A percentile compares a stretch with the other conserved stretches of the same genome.
phyloP scores from a whole-genome alignment of 2,113 vertebrate species.

The Uropsilus gracilis region DNA sequence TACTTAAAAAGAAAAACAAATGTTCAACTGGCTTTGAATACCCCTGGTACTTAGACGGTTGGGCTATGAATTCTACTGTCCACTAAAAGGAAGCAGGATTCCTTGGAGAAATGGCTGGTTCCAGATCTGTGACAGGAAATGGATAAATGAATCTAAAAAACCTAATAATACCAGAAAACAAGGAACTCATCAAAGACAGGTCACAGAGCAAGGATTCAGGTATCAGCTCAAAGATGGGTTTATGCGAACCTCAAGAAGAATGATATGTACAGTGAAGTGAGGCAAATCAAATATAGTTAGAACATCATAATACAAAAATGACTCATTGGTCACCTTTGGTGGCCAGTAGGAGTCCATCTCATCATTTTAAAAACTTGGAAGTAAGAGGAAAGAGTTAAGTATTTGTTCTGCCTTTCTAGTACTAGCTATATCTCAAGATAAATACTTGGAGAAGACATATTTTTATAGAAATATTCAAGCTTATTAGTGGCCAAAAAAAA shows the following conservation, averaged over 20 bases:
- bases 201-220: background rate
- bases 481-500: background rate
- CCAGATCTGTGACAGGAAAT: background rate
- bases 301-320: background rate
- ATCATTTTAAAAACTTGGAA: background rate
- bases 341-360: background rate
- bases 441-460: background rate
- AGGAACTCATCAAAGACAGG: background rate
- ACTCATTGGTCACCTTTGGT: background rate
- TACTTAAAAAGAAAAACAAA: background rate
- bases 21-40: background rate
- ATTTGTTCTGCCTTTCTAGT: background rate
- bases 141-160: background rate
- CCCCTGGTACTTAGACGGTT: background rate
- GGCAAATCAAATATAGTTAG: background rate
- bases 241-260: background rate
- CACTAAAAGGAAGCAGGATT: background rate
- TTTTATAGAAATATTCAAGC: background rate
- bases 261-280: background rate
- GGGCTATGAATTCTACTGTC: background rate
- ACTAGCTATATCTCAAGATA: background rate
- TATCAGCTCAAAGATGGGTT: background rate
- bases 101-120: background rate
- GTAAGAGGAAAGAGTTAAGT: background rate
- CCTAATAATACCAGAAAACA: background rate